Base-by-base conservation (phyloP, 2,888 invertebrate genomes). In the Unio pictorum region DNA sequence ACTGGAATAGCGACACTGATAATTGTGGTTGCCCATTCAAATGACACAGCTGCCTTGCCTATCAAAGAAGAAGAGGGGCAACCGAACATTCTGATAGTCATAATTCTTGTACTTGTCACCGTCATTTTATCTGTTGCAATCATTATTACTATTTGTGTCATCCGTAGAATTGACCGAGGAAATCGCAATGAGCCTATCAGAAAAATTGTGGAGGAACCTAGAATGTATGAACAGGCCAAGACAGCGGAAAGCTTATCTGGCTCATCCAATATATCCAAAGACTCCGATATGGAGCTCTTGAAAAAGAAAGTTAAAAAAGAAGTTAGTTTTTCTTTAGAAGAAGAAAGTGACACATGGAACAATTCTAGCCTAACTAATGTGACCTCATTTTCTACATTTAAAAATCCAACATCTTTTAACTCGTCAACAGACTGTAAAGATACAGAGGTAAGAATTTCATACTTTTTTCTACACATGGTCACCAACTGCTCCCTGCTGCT, bases 261-360 rank as follows among this genome's bases (percentile, higher is more conserved):
- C 4, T 76, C 75, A 7, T 78, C 78, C 4, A 77, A 70, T 63
- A 58, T 77, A 8, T 77, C 77, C 5, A 45, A 79, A 30, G 74
- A 80, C 57, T 78, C 79, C 0, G 84, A 85, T 30, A 77, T 76
- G 11, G 78, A 78, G 55, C 68, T 77, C 23, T 67, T 84, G 59
- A 86, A 83, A 64, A 82, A 83, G 68, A 80, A 81, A 26, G 78
- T 79, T 6, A 82, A 81, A 67, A 86, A 86, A 67, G 86, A 86
- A 78, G 86, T 86, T 57, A 86, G 86, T 71, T 86, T 86, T 72
- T 84, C 86, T 2, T 69, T 86, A 55, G 84, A 83, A 64, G 85
- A 83, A 28, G 83, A 82, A 28, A 67, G 63, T 23, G 76, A 77
- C 61, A 79, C 80, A 28, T 75, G 74, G 4, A 84, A 86, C 64